Conservation (phyloP, 2,888 invertebrate species). For the Gymnocheta viridis region DNA sequence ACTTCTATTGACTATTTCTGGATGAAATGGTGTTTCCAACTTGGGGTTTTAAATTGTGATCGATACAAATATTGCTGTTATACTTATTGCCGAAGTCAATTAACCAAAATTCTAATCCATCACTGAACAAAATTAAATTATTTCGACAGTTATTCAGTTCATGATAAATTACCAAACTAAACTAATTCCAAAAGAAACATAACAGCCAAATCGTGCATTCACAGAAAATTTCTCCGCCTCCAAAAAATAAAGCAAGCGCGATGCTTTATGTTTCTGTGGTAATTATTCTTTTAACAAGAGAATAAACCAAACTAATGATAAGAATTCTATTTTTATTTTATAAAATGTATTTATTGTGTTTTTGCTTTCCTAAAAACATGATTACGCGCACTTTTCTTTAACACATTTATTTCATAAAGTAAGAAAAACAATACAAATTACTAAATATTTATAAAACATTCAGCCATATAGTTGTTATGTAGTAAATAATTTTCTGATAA, state of each 20-base stretch:
- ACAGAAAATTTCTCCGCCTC: background rate
- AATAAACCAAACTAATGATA: conserved; percentile 6
- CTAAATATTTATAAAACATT: too few species aligned
- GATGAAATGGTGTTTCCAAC: too few species aligned
- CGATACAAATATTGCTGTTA: too few species aligned
- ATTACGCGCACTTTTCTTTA: conserved; percentile 5
- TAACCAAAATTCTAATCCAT: too few species aligned
- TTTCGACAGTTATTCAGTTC: too few species aligned
- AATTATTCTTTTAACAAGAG: background rate
- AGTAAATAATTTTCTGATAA: too few species aligned
- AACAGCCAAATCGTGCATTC: background rate
- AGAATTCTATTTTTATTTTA: conserved; percentile 15
- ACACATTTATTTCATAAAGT: background rate
- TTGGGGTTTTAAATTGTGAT: too few species aligned
- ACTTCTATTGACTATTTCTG: too few species aligned
- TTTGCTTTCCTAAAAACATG: background rate
- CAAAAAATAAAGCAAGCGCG: background rate
- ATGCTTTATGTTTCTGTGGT: background rate
- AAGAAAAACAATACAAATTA: background rate
- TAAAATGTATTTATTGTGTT: background rate
- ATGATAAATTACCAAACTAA: too few species aligned
- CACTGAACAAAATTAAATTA: too few species aligned
- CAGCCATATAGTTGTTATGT: too few species aligned
- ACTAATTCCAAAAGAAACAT: background rate
- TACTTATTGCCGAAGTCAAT: too few species aligned